phyloP scores from a whole-genome alignment of 2,797 vertebrate genomes.

The Serranus cabrilla region DNA sequence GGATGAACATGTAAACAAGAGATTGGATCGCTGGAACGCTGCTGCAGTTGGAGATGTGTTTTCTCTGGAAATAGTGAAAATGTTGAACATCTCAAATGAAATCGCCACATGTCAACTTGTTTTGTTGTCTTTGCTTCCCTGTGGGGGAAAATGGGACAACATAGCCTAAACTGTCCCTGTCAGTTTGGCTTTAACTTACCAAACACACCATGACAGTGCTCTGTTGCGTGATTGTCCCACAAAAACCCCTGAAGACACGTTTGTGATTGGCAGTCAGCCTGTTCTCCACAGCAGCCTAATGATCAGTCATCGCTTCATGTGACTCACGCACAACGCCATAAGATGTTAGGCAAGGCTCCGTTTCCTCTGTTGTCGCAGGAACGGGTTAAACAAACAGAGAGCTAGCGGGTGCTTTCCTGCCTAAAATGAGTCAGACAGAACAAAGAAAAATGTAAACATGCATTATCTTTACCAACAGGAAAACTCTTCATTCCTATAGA shows the following conservation, averaged over 20 bases:
- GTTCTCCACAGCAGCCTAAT: constrained; percentile 12
- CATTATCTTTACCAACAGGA: constrained; percentile 64
- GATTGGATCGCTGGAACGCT: neutral
- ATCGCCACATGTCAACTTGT: constrained; percentile 8
- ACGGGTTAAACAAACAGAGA: constrained; percentile 75
- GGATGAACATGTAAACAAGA: constrained; percentile 52
- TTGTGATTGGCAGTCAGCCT: constrained; percentile 17
- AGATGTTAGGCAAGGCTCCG: constrained; percentile 64
- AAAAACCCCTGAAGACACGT: neutral
- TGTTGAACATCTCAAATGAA: neutral
- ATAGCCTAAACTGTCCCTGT: constrained; percentile 20
- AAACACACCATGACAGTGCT: constrained; percentile 8
- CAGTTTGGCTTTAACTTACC: constrained; percentile 15
- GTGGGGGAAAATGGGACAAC: constrained; percentile 29
- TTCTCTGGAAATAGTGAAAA: constrained; percentile 12
- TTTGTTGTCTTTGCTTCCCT: constrained; percentile 30
- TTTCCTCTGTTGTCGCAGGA: constrained; percentile 75
- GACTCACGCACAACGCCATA: constrained; percentile 59
- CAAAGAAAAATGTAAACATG: constrained; percentile 77
- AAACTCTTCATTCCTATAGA: constrained; percentile 49
- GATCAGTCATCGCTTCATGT: constrained; percentile 53
- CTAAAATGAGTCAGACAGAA: constrained; percentile 70
- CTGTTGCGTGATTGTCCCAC: neutral
- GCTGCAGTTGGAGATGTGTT: constrained; percentile 5
- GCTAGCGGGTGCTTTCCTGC: constrained; percentile 69